Percentiles rank a stretch among this genome's conserved stretches.
phyloP scores from a whole-genome alignment of 1,140 invertebrate genomes.

The Archegozetes longisetosus region DNA sequence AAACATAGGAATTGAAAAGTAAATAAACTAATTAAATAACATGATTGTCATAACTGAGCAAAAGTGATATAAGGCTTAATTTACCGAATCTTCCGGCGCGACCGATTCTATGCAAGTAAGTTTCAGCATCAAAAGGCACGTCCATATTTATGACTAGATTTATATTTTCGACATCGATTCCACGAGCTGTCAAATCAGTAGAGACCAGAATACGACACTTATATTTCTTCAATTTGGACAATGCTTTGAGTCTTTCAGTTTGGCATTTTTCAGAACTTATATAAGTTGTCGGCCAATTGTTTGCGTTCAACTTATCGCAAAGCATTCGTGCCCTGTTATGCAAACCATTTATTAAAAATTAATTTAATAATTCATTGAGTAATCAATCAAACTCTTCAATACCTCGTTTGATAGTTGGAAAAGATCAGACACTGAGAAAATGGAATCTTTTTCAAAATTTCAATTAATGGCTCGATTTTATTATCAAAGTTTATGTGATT shows the following conservation, averaged over 20 bases:
- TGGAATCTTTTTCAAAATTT: conserved; percentile 47
- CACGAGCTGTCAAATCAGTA: conserved; percentile 60
- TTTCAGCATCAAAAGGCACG: conserved; percentile 56
- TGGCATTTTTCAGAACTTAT: conserved; percentile 62
- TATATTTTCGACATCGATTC: conserved; percentile 80
- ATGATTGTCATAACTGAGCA: neutral
- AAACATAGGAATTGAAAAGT: neutral
- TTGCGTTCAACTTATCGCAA: conserved; percentile 44
- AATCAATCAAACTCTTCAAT: conserved; percentile 21
- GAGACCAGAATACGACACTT: conserved; percentile 67
- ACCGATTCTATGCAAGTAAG: conserved; percentile 89
- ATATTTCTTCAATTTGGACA: conserved; percentile 54
- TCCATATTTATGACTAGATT: conserved; percentile 89
- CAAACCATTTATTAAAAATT: neutral
- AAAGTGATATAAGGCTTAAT: no score
- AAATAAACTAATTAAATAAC: neutral
- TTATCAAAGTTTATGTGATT: conserved; percentile 35
- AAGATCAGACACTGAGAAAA: conserved; percentile 86
- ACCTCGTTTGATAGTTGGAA: conserved; percentile 60
- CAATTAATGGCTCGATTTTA: conserved; percentile 50
- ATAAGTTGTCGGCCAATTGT: conserved; percentile 50
- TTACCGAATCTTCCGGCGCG: conserved; percentile 62
- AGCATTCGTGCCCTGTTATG: conserved; percentile 40
- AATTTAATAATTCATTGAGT: conserved; percentile 5
- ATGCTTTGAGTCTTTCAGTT: conserved; percentile 49